These are phyloP conservation scores for Dicyrtomina minuta DNA, from an alignment of 2,888 invertebrate species.

Conservation along the genomic window DNA sequence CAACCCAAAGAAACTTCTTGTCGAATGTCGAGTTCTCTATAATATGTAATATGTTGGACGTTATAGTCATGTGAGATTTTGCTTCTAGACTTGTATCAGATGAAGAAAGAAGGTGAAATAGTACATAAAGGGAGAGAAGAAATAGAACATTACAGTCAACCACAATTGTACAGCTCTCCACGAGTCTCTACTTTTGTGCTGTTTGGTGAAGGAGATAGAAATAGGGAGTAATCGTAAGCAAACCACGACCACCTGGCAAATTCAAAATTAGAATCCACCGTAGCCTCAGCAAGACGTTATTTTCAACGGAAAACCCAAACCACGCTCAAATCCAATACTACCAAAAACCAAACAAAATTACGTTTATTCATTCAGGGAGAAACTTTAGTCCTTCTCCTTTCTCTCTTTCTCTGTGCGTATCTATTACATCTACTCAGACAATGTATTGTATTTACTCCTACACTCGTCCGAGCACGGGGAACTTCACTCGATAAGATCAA, in stretches of 20 bases:
- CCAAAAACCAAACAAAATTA: background rate
- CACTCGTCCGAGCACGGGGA: no score
- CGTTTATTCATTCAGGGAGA: background rate
- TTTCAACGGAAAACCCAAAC: background rate
- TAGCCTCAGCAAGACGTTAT: background rate
- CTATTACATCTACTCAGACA: background rate
- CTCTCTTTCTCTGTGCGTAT: background rate
- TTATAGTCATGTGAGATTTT: no score
- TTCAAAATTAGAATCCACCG: slow-evolving; percentile 21
- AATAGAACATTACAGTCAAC: background rate
- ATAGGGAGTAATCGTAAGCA: slow-evolving; percentile 6
- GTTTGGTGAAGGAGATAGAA: slow-evolving; percentile 3
- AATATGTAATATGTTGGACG: no score
- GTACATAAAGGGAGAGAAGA: no score
- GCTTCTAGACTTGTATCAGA: no score
- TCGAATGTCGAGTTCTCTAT: no score
- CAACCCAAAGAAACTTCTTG: no score
- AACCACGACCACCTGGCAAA: slow-evolving; percentile 24
- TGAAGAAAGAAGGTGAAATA: no score
- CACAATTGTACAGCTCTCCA: background rate
- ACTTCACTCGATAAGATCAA: no score
- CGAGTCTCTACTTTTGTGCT: background rate
- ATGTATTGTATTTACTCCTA: no score
- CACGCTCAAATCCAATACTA: background rate
- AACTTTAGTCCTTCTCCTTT: background rate